Evolutionary conservation across 2,113 vertebrate species (phyloP), one percentile per base, ranked within the genome.

Genomic region (Odontophorus gujanensis): DNA sequence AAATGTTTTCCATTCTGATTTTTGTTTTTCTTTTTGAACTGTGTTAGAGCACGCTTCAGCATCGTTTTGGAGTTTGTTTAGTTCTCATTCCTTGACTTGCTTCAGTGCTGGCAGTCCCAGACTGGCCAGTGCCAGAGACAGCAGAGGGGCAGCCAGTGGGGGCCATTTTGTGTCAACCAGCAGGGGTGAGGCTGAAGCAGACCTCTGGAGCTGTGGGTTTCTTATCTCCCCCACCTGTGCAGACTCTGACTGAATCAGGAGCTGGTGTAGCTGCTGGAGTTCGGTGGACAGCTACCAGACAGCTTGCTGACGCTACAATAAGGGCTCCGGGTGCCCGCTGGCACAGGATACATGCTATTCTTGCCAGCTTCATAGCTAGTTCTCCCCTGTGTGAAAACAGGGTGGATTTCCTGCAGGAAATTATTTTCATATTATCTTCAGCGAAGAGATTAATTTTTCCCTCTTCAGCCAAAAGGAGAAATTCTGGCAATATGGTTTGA

Each of bases 51-150:
- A 78, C 30, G 28, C 24, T 87, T 90, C 61, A 85, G 32, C 94
- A 95, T 89, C 95, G 81, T 93, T 91, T 59, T 34, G 36, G 57
- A 86, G 53, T 88, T 91, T 78, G 80, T 88, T 80, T 73, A 88
- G 53, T 85, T 85, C 57, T 92, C 0, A 0, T 91, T 92, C 90
- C 77, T 62, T 6, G 5, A 55, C 78, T 89, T 57, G 24, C 24
- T 93, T 87, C 81, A 3, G 2, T 75, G 68, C 79, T 87, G 82
- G 51, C 58, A 2, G 1, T 83, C 65, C 47, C 2, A 14, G 65
- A 61, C 58, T 58, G 45, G 38, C 89, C 72, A 66, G 32, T 2
- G 1, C 74, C 79, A 50, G 48, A 83, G 72, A 81, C 57, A 72
- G 57, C 68, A 48, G 59, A 74, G 18, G 51, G 72, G 47, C 72